A percentile compares a stretch with the other conserved stretches of the same genome.
Conservation (phyloP, 53 echinoderm and acorn worm genomes). For the Stichopus horrens region DNA sequence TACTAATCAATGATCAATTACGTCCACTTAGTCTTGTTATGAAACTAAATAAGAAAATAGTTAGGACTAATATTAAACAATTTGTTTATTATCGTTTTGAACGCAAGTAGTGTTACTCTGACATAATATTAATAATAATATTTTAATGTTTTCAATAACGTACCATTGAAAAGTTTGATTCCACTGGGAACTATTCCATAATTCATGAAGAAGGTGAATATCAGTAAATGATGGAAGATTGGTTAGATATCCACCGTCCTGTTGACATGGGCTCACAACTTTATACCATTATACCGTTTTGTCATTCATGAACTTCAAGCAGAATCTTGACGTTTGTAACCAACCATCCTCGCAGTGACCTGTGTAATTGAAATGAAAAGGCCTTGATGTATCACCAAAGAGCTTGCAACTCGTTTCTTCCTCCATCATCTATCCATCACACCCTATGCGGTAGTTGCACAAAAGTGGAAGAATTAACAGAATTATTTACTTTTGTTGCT, state of each 20-base stretch:
- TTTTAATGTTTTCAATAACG: not conserved
- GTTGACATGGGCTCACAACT: not conserved
- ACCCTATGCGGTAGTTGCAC: too few species aligned
- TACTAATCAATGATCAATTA: too few species aligned
- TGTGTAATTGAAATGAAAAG: not conserved
- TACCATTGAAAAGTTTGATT: not conserved
- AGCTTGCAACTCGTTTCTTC: not conserved
- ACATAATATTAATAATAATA: too few species aligned
- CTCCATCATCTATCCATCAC: too few species aligned
- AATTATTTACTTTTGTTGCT: not conserved
- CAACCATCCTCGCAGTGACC: not conserved
- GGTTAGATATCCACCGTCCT: not conserved
- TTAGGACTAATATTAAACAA: too few species aligned
- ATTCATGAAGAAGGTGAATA: not conserved
- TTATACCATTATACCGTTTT: not conserved
- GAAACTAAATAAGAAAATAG: too few species aligned
- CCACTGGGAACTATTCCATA: not conserved
- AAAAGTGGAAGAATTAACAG: not conserved
- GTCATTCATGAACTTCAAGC: not conserved
- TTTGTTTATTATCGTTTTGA: too few species aligned
- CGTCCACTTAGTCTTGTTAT: too few species aligned
- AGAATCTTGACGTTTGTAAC: not conserved
- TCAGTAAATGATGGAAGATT: not conserved
- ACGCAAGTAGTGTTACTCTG: too few species aligned
- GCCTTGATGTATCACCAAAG: not conserved